Conservation (phyloP, 2,113 vertebrate species). For the Alexandromys fortis region DNA sequence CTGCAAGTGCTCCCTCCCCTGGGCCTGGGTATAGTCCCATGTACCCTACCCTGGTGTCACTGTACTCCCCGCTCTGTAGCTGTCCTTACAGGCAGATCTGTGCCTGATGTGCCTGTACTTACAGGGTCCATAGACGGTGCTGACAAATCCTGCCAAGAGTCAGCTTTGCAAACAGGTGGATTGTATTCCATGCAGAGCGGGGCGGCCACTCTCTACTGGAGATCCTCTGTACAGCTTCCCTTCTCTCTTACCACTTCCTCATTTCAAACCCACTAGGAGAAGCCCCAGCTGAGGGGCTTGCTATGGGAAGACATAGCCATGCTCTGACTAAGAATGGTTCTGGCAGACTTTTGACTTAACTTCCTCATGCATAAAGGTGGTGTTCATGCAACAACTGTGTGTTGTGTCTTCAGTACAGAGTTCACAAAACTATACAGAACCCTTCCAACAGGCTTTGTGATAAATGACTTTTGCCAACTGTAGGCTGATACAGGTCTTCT, state of each 20-base stretch:
- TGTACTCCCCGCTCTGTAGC: neutral
- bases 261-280: neutral
- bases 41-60: neutral
- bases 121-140: neutral
- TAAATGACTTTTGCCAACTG: neutral
- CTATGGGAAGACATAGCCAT: neutral
- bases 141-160: neutral
- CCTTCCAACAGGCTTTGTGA: neutral
- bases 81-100: neutral
- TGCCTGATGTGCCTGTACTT: neutral
- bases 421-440: neutral
- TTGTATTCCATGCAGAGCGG: rapidly evolving
- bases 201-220: neutral
- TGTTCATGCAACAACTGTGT: neutral
- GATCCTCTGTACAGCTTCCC: neutral
- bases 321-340: neutral
- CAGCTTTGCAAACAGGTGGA: neutral
- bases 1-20: neutral
- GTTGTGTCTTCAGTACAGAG: neutral
- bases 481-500: neutral
- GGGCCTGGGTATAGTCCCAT: neutral
- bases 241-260: neutral
- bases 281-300: neutral
- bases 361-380: neutral
- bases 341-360: neutral